Percentiles rank a stretch among this genome's conserved stretches.
phyloP scores from a whole-genome alignment of 2,797 vertebrate genomes.

The Nasua narica region DNA sequence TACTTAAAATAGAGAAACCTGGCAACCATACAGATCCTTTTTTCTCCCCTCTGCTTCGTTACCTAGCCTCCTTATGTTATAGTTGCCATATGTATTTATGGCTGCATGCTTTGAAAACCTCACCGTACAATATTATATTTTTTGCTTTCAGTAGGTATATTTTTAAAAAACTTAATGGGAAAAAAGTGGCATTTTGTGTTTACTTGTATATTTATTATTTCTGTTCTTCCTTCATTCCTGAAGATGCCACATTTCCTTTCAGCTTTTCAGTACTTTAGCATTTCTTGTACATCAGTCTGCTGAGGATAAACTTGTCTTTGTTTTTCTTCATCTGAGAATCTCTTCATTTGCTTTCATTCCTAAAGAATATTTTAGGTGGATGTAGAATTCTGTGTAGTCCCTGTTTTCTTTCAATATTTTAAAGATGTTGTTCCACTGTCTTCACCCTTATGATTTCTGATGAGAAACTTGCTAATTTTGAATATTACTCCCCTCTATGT shows the following conservation, averaged over 20 bases:
- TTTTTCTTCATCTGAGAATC: not conserved
- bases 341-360: constrained; percentile 40
- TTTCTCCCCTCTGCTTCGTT: not conserved
- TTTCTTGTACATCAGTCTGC: not conserved
- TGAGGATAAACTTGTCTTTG: not conserved
- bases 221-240: not conserved
- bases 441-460: not conserved
- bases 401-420: not conserved
- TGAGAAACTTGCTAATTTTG: not conserved
- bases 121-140: not conserved
- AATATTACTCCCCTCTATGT: not conserved
- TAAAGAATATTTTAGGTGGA: constrained; percentile 15
- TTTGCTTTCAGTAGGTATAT: not conserved
- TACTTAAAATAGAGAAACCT: not conserved
- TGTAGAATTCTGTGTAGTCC: not conserved
- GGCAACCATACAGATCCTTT: not conserved
- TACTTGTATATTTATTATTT: not conserved
- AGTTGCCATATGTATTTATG: not conserved
- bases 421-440: not conserved
- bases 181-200: not conserved
- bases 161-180: constrained; percentile 4
- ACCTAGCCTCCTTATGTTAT: not conserved
- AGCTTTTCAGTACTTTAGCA: not conserved
- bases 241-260: constrained; percentile 2
- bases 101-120: not conserved